Base-by-base conservation (phyloP, 2,888 invertebrate genomes). In the Oscheius sp. region DNA sequence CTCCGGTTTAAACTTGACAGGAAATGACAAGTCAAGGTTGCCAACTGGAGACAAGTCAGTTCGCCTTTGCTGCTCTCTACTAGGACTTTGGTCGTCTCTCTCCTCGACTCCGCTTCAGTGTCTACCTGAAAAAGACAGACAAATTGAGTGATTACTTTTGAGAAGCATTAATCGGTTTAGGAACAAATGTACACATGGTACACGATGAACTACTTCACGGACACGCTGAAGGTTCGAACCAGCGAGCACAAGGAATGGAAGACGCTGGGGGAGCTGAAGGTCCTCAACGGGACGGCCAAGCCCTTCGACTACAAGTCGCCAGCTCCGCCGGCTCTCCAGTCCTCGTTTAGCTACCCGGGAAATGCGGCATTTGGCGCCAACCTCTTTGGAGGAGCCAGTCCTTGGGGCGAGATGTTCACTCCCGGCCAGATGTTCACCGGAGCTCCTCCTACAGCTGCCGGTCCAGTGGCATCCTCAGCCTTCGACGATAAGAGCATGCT, bases 401-500 rank as follows among this genome's bases (percentile, higher is more conserved):
- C 53, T 63, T 63, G 63, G 63, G 48, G 48, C 21, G 63, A 63
- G 29, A 63, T 63, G 63, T 63, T 63, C 63, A 42, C 42, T 0
- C 42, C 42, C 4, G 42, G 42, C 7, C 42, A 42, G 42, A 42
- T 42, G 42, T 42, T 5, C 42, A 3, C 42, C 7, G 42, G 42
- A 42, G 42, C 42, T 42, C 42, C 42, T 3, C 4, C 42, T 42
- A 7, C 4, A 42, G 42, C 42, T 42, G 42, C 42, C 42, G 42
- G 21, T 21, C 21, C 21, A 0, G 50, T 68, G 29, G 68, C 33
- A 21, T 21, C 21, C 5, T 33, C 68, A n/a, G 68, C 76, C 2
- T 47, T 68, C 60, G 73, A 68, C 75, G 79, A 50, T 50, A 79
- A n/a, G 70, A 62, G 47, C 70, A 81, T 74, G 80, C 74, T 72